These are phyloP conservation scores for Colius striatus DNA, from an alignment of 2,113 vertebrate species.

Conservation along the genomic window DNA sequence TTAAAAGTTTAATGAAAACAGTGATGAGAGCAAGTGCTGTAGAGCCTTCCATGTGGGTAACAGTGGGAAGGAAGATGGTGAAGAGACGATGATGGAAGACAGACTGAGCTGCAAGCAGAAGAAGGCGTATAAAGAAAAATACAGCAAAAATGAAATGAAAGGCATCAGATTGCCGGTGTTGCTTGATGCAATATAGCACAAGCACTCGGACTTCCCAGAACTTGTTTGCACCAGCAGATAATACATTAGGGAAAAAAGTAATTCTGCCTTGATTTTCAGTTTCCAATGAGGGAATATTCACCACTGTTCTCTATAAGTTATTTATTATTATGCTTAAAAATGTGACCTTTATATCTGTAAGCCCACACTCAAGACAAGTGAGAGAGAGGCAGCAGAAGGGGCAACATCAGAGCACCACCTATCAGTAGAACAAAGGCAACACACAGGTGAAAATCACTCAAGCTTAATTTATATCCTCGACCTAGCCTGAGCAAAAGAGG, in stretches of 20 bases:
- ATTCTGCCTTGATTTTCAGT: neutral
- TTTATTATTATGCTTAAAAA: neutral
- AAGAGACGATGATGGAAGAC: neutral
- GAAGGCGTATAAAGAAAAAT: neutral
- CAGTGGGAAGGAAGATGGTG: neutral
- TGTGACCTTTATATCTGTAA: neutral
- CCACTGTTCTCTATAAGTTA: neutral
- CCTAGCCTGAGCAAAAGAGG: neutral
- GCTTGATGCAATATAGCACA: neutral
- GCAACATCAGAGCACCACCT: neutral
- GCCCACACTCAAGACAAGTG: neutral
- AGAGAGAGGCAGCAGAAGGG: neutral
- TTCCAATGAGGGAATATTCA: neutral
- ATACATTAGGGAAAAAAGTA: neutral
- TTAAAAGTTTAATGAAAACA: neutral
- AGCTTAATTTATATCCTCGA: neutral
- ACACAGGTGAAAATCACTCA: neutral
- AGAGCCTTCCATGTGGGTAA: neutral
- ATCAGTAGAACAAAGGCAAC: neutral
- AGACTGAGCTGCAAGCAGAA: neutral
- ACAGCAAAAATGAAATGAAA: neutral
- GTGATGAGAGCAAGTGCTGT: neutral
- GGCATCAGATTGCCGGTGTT: neutral
- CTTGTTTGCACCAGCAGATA: neutral
- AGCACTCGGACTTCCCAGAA: neutral